phyloP scores from a whole-genome alignment of 2,888 invertebrate genomes.

The Hyposoter dolosus region DNA sequence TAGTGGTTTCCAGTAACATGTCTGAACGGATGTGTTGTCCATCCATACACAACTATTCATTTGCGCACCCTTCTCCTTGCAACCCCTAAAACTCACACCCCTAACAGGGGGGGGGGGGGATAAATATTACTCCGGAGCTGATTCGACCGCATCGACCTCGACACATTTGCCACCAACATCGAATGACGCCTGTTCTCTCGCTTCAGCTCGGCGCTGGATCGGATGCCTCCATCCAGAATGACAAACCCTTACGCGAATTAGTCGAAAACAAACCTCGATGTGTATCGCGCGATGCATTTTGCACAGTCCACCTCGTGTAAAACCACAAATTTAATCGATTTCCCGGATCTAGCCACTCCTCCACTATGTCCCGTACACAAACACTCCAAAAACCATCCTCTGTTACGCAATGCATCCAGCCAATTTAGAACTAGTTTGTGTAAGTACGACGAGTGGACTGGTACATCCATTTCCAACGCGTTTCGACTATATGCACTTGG shows the following conservation, averaged over 20 bases:
- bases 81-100: neutral
- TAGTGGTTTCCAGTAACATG: neutral
- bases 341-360: neutral
- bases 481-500: slow-evolving; percentile 6
- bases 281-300: neutral
- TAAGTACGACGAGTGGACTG: slow-evolving; percentile 8
- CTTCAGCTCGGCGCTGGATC: neutral
- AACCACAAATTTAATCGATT: slow-evolving; percentile 40
- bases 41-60: neutral
- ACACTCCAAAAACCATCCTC: neutral
- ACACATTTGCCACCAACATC: neutral
- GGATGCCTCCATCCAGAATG: neutral
- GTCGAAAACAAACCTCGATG: neutral
- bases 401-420: neutral
- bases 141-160: neutral
- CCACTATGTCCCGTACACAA: neutral
- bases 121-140: slow-evolving; percentile 1
- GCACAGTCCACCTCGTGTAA: neutral
- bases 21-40: neutral
- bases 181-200: neutral
- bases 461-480: neutral
- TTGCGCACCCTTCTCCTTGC: neutral
- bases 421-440: neutral
- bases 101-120: neutral
- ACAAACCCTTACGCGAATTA: slow-evolving; percentile 1